A percentile compares a stretch with the other conserved stretches of the same genome.
Evolutionary conservation across 2,113 vertebrate genomes (phyloP).

Genomic region (Onychostoma macrolepis): DNA sequence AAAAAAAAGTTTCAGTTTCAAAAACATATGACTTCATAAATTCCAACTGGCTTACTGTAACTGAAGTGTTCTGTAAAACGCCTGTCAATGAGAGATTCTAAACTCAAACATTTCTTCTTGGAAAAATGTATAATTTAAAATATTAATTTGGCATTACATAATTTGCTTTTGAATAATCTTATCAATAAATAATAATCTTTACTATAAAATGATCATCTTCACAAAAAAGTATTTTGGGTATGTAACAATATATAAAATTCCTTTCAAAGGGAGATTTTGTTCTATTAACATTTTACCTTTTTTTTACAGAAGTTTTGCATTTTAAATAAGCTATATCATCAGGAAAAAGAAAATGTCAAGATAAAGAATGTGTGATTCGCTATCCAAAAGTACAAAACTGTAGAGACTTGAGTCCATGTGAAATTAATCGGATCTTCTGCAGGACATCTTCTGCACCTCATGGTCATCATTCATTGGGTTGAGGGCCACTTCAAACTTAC

Average conservation of each 20-base stretch:
- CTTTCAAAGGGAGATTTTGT: background rate
- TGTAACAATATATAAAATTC: background rate
- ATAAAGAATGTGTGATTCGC: background rate
- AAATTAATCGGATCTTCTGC: constrained; percentile 46
- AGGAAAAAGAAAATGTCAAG: background rate
- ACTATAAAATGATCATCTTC: background rate
- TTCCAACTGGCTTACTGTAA: background rate
- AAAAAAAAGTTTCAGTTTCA: background rate
- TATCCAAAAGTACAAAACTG: background rate
- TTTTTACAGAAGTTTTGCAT: background rate
- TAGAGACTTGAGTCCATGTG: background rate
- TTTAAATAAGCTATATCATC: background rate
- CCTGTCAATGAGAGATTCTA: background rate
- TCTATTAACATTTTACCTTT: background rate
- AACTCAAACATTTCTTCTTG: background rate
- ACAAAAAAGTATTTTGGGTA: background rate
- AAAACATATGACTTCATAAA: background rate
- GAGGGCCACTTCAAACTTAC: constrained; percentile 62
- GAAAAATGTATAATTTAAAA: background rate
- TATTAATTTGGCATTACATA: background rate
- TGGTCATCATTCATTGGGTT: constrained; percentile 51
- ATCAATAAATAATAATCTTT: no score
- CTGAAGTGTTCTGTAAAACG: background rate
- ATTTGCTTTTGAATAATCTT: background rate
- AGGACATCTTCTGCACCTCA: constrained; percentile 13